A percentile compares a stretch with the other conserved stretches of the same genome.
Conservation (phyloP, 2,113 vertebrate species). For the Oncorhynchus kisutch region DNA sequence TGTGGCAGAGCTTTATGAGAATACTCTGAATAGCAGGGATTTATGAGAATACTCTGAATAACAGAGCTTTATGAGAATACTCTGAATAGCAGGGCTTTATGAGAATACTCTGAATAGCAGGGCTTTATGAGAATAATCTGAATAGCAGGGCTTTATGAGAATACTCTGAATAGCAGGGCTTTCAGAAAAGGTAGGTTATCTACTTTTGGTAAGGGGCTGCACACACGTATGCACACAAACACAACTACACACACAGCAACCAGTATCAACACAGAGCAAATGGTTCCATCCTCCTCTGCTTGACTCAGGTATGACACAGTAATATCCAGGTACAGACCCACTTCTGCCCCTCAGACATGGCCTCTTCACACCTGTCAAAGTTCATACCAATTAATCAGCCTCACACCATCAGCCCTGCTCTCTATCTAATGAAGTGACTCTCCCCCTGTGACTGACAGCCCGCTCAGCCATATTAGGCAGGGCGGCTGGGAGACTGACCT, state of each 20-base stretch:
- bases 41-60: too few relatives aligned
- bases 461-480: too few relatives aligned
- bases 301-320: neutral
- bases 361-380: neutral
- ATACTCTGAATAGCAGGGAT: neutral
- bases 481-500: neutral
- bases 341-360: neutral
- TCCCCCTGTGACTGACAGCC: neutral
- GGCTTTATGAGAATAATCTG: neutral
- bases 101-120: neutral
- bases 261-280: neutral
- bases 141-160: neutral
- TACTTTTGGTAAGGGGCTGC: neutral
- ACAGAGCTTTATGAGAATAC: neutral
- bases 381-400: neutral
- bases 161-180: neutral
- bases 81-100: neutral
- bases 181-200: neutral
- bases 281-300: neutral
- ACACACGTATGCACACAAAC: neutral
- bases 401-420: neutral
- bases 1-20: slow-evolving; percentile 28
- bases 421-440: neutral
- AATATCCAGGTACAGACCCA: neutral
- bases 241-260: neutral